A percentile compares a stretch with the other conserved stretches of the same genome.
phyloP scores from a whole-genome alignment of 2,797 vertebrate species.

The Austrolebias charrua region DNA sequence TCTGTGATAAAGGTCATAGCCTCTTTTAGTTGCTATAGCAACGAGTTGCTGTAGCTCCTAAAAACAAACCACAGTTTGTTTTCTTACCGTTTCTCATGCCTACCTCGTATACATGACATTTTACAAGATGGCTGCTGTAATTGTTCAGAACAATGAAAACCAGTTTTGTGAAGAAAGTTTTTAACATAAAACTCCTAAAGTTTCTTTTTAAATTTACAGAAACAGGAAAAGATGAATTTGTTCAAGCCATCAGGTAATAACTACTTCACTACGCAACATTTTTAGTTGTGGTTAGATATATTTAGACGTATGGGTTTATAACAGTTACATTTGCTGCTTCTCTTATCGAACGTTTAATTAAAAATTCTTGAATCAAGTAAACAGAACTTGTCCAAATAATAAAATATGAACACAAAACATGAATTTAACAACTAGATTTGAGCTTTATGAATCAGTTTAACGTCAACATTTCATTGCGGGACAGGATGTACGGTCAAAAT shows the following conservation, averaged over 20 bases:
- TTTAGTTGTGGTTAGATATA: background rate
- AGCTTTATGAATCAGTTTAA: conserved; percentile 3
- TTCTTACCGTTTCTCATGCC: background rate
- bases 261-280: background rate
- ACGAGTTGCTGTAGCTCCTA: background rate
- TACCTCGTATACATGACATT: background rate
- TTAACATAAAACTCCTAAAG: too few species aligned
- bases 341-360: too few species aligned
- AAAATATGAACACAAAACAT: background rate
- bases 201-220: background rate
- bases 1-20: conserved; percentile 15
- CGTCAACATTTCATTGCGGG: conserved; percentile 21
- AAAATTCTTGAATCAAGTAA: too few species aligned
- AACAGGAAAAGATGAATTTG: too few species aligned
- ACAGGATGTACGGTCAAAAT: background rate
- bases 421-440: background rate
- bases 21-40: background rate
- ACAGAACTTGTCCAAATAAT: background rate
- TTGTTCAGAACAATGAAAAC: too few species aligned
- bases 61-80: background rate
- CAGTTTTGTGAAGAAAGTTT: too few species aligned
- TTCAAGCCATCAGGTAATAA: too few species aligned
- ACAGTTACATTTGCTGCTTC: background rate
- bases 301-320: background rate
- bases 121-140: too few species aligned